Evolutionary conservation across 1,140 invertebrate genomes (phyloP).

Genomic region (Drosophila sp.): DNA sequence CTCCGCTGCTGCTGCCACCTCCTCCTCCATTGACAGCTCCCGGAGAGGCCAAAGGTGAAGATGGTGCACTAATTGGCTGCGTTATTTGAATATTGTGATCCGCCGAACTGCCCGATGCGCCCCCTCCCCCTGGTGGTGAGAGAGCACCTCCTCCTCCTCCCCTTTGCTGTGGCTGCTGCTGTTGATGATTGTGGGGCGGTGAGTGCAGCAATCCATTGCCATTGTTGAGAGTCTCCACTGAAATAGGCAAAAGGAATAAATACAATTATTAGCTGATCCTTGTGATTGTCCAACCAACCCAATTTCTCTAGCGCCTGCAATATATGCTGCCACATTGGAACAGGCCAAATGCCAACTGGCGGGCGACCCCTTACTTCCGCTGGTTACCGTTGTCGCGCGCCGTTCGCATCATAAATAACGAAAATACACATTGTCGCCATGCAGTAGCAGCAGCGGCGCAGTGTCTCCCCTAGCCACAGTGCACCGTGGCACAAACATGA

Average conservation of each 20-base stretch:
- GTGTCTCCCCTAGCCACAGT: constrained; percentile 40
- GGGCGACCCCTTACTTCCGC: constrained; percentile 42
- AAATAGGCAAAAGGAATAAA: constrained; percentile 57
- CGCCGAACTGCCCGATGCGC: constrained; percentile 37
- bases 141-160: constrained; percentile 30
- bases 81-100: constrained; percentile 86
- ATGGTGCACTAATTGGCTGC: constrained; percentile 88
- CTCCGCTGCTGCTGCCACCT: constrained; percentile 50
- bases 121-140: constrained; percentile 50
- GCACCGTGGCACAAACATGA: not conserved
- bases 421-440: constrained; percentile 48
- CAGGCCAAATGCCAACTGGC: constrained; percentile 17
- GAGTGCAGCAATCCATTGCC: constrained; percentile 86
- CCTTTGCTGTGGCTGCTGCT: constrained; percentile 60
- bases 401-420: constrained; percentile 57
- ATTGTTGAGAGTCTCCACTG: constrained; percentile 88
- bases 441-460: constrained; percentile 5
- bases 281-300: constrained; percentile 36
- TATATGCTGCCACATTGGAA: constrained; percentile 55
- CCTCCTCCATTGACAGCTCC: constrained; percentile 59
- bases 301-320: constrained; percentile 49
- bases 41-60: constrained; percentile 85
- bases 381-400: constrained; percentile 39
- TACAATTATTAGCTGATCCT: constrained; percentile 12
- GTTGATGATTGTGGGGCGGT: constrained; percentile 85